Percentiles rank a stretch among this genome's conserved stretches.
Evolutionary conservation across 2,797 vertebrate species (phyloP).

Genomic region (Percopsis omiscomaycus): DNA sequence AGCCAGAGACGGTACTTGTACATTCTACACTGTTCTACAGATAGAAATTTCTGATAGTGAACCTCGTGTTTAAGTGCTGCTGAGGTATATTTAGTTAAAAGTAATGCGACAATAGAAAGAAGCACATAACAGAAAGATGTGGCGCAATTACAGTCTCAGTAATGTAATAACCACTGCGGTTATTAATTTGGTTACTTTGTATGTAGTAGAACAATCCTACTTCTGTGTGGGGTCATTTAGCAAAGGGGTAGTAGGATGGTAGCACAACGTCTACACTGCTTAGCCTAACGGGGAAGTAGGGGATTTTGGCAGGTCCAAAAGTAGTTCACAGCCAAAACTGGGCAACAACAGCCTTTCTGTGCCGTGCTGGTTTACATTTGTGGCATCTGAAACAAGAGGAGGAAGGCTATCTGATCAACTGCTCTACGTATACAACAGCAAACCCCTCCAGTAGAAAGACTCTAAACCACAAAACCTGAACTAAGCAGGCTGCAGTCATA

Average conservation of each 20-base stretch:
- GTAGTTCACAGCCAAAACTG: slow-evolving; percentile 35
- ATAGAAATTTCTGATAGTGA: slow-evolving; percentile 85
- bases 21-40: slow-evolving; percentile 86
- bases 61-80: slow-evolving; percentile 90
- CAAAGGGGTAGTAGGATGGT: slow-evolving; percentile 16
- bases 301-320: slow-evolving; percentile 40
- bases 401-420: slow-evolving; percentile 31
- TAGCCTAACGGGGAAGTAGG: slow-evolving; percentile 22
- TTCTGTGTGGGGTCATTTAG: slow-evolving; percentile 35
- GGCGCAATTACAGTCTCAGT: slow-evolving; percentile 42
- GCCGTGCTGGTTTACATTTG: slow-evolving; percentile 46
- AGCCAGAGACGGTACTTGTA: slow-evolving; percentile 78
- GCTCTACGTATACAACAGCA: slow-evolving; percentile 49
- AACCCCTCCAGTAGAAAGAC: slow-evolving; percentile 41
- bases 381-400: slow-evolving; percentile 21
- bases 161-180: slow-evolving; percentile 26
- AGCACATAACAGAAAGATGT: slow-evolving; percentile 45
- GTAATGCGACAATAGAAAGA: slow-evolving; percentile 59
- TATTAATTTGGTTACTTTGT: slow-evolving; percentile 26
- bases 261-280: slow-evolving; percentile 28
- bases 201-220: slow-evolving; percentile 47
- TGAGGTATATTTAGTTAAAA: slow-evolving; percentile 90
- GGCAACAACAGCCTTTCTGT: slow-evolving; percentile 25
- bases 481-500: slow-evolving; percentile 58
- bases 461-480: slow-evolving; percentile 51